Evolutionary conservation across 2,888 invertebrate genomes (phyloP), one percentile per base, ranked within the genome.

Genomic region (Drosophila merina): DNA sequence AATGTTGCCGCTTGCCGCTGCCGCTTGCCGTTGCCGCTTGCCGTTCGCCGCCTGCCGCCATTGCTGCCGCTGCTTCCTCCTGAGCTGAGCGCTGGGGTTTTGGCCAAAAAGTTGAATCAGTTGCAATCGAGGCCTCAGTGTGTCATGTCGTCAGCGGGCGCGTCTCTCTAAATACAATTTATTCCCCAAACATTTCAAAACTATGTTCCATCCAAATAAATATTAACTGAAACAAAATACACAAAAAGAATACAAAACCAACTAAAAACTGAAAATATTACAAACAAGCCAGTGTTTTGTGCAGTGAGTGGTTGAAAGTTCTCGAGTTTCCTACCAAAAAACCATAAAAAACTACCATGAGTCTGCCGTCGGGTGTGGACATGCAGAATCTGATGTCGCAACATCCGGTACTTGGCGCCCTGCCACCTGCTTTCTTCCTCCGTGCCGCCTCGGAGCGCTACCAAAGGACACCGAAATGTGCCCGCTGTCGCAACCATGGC

Each of bases 381-480:
- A 96, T 97, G 92, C 95, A 96, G 69, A 95, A 96, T 90, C 92
- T 97, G 89, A 96, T 97, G 93, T 96, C 96, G 85, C 97, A 97
- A 89, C 95, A 95, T 91, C 96, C 96, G 42, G 96, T 97, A 70
- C 90, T 97, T 90, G 96, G 96, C 36, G 95, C 95, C 0, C 91
- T 96, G 86, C 97, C 97, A 50, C 97, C 97, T 74, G 95, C 95
- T n/a, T 97, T 97, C 92, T 97, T 97, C 92, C 92, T 97, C 67
- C 93, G 97, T 80, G 97, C 97, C 64, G 97, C 97, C 60, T 96
- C 96, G 25, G 98, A 98, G 91, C 94, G 98, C 88, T 98, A 98
- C 92, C 98, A 98, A 91, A 93, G 98, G 79, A 98, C 99, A 14
- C 99, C 99, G 42, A 99, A 99, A 92, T 99, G 99, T 92, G 99